Evolutionary conservation across 2,797 vertebrate species (phyloP), one percentile per base, ranked within the genome.

Genomic region (Sorex maritimensis): DNA sequence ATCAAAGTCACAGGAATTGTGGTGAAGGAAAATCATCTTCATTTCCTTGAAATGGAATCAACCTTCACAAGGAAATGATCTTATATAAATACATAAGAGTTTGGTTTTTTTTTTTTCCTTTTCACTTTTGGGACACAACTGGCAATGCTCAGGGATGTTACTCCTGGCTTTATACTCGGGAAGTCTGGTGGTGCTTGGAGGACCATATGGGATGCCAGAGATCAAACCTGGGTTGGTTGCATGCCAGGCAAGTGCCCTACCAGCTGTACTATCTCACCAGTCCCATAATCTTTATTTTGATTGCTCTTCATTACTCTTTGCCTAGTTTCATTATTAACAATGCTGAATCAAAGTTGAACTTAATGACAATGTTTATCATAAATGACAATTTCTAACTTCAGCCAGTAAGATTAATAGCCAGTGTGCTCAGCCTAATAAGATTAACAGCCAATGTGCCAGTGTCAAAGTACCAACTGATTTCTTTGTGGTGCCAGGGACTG

Each of bases 311-410:
- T 58, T 81, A 61, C 2, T 68, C 38, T 86, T 89, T 82, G 65
- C 58, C 13, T 91, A 95, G 80, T 85, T 61, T 28, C 61, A 88
- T 77, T 92, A 93, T 86, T 84, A 95, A 86, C 58, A 94, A 83
- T 21, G 61, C 41, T 55, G 4, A 83, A 81, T 21, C 69, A 61
- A 91, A 93, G 91, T 0, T 80, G 38, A 44, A 52, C 21, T 68
- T 72, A 68, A 63, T 49, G 61, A 93, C 49, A 72, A 75, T n/a
- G 17, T n/a, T 55, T 69, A 58, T 75, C 55, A 90, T 9, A 92
- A 38, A 86, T 41, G 30, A n/a, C 26, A 86, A 81, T 61, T 87
- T 88, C 77, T 34, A 86, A 52, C 38, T 85, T 73, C 78, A 81
- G 28, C 88, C 34, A 69, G 0, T 77, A 81, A 82, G 44, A 92